Conservation (phyloP, 2,113 vertebrate genomes). For the Ancistrus triradiatus region DNA sequence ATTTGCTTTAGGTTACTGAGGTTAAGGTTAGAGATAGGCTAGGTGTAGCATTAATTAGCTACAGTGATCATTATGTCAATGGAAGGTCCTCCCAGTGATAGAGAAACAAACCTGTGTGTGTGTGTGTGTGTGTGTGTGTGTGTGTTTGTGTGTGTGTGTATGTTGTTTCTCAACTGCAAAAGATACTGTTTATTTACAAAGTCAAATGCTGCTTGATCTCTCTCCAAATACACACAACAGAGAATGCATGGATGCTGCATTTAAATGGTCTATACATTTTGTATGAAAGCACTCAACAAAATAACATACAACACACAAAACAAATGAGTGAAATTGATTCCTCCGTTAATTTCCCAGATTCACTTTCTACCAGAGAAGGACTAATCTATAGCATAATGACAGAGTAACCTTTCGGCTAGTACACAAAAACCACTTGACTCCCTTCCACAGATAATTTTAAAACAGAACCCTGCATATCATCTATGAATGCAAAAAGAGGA, state of each 20-base stretch:
- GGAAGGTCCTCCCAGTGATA: too few species aligned
- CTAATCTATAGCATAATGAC: too few species aligned
- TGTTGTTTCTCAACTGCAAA: conserved; percentile 5
- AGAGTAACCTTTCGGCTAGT: too few species aligned
- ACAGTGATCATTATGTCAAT: too few species aligned
- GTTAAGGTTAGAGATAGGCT: too few species aligned
- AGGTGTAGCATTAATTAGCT: too few species aligned
- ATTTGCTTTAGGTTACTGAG: too few species aligned
- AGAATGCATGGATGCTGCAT: neutral
- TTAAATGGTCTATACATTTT: neutral
- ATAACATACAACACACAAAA: neutral
- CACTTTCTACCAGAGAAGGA: too few species aligned
- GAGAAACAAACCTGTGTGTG: too few species aligned
- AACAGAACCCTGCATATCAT: conserved; percentile 47
- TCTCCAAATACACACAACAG: too few species aligned
- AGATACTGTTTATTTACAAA: conserved; percentile 7
- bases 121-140: too few species aligned
- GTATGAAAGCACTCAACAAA: neutral
- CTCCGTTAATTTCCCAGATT: neutral
- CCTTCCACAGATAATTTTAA: neutral
- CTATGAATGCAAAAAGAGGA: conserved; percentile 30
- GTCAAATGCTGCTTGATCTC: conserved; percentile 11
- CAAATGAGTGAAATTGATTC: neutral
- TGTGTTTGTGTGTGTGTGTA: too few species aligned
- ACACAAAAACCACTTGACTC: neutral